Percentiles rank a stretch among this genome's conserved stretches.
Conservation (phyloP, 2,113 vertebrate species). For the Datnioides undecimradiatus region DNA sequence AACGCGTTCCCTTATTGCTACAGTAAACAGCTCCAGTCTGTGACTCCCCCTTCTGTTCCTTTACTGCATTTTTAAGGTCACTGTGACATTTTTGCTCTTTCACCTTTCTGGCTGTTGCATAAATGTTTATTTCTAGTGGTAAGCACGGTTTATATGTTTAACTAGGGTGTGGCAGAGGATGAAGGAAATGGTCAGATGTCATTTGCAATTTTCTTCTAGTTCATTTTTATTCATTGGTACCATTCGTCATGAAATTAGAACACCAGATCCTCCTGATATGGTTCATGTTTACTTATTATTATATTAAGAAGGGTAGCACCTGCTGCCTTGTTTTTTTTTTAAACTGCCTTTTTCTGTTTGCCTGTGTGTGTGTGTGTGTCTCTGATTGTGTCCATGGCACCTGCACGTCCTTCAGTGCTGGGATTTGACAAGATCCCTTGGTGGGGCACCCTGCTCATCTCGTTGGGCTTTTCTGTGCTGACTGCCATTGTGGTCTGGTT, state of each 20-base stretch:
- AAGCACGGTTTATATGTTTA: constrained; percentile 38
- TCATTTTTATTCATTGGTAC: background rate
- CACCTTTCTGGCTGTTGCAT: constrained; percentile 48
- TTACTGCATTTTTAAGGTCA: constrained; percentile 8
- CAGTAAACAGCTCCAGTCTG: constrained; percentile 21
- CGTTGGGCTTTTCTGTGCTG: constrained; percentile 87
- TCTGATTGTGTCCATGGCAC: constrained; percentile 69
- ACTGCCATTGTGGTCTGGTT: constrained; percentile 95
- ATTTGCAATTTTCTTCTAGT: background rate
- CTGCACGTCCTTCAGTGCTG: constrained; percentile 88
- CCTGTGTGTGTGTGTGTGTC: constrained; percentile 41
- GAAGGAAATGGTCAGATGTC: background rate
- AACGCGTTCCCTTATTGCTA: constrained; percentile 30
- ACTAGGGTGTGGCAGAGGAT: constrained; percentile 17
- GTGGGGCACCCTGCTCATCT: constrained; percentile 93
- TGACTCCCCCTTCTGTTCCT: background rate
- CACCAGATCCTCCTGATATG: background rate
- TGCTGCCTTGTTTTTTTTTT: constrained; percentile 72
- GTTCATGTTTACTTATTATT: background rate
- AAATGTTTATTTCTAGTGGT: constrained; percentile 48
- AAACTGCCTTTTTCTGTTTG: constrained; percentile 65
- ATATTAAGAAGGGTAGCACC: constrained; percentile 63
- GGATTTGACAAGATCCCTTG: constrained; percentile 92
- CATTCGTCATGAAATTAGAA: background rate
- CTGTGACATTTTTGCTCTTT: constrained; percentile 39